Base-by-base conservation (phyloP, 1,140 invertebrate genomes). In the Hirudo medicinalis region DNA sequence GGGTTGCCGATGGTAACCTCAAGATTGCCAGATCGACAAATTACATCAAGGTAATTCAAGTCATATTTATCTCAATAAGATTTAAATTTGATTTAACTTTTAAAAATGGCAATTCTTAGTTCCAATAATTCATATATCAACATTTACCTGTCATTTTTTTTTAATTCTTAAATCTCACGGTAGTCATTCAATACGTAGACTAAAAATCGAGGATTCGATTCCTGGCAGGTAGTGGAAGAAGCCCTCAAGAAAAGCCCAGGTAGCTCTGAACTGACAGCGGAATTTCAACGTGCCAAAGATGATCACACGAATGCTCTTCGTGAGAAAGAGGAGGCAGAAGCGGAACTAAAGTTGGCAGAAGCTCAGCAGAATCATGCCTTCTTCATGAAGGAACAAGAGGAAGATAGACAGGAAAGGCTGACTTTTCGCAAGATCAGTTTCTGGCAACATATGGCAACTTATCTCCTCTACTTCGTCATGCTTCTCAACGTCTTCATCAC, bases 361-460 rank as follows among this genome's bases (percentile, higher is more conserved):
- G 70, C 70, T 4, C 73, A 74, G 70, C 73, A 74, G 70, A 72
- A 71, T 67, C 73, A 74, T 66, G 73, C 73, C 11, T 74, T 74
- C 70, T 74, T 74, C 70, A 54, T 74, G 29, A 74, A 74, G 70
- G 73, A 74, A 69, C 73, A 74, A 70, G 57, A 66, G 55, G 73
- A 74, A 29, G 73, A 74, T 36, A 32, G 73, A 11, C 73, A 74
- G 70, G 73, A 74, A 40, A 53, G 70, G 19, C 53, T 74, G 11
- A 71, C 73, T 2, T 74, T 74, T 54, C 73, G 70, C 8, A 66
- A 74, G 70, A 69, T 74, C 54, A 66, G 60, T 3, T 74, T 74
- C 71, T 74, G 73, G 73, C 73, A 74, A 67, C 73, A 74, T 71
- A 70, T 74, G 66, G 73, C 71, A 25, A 74, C 73, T 54, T 74